These are phyloP conservation scores for Rhinella marina DNA, from an alignment of 2,797 vertebrate species.

Conservation along the genomic window DNA sequence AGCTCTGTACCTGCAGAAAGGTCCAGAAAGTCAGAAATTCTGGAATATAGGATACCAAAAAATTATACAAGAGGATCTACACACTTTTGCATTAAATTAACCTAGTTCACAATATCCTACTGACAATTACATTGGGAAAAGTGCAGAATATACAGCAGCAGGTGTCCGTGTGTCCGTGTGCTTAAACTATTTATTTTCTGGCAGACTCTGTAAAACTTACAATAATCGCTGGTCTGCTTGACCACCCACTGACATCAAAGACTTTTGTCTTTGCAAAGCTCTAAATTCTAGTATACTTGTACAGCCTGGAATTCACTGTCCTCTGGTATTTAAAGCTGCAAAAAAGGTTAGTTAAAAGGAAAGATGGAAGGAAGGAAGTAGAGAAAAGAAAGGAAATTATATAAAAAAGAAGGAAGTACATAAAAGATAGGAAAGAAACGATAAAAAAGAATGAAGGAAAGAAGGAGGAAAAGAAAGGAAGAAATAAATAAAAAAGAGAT, in stretches of 20 bases:
- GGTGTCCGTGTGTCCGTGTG: background rate
- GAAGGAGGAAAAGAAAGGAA: background rate
- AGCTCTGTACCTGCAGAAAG: background rate
- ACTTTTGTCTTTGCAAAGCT: background rate
- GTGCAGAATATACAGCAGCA: background rate
- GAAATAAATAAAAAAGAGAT: background rate
- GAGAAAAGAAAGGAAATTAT: background rate
- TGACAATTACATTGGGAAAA: background rate
- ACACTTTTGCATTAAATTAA: background rate
- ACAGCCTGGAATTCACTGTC: background rate
- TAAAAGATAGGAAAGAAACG: too few species aligned
- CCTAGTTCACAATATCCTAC: background rate
- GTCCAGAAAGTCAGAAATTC: background rate
- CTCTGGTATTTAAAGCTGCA: background rate
- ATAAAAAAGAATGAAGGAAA: too few species aligned
- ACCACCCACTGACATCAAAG: conserved; percentile 13
- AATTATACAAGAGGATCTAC: background rate
- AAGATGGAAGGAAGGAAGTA: background rate
- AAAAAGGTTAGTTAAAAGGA: background rate
- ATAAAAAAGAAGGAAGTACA: background rate
- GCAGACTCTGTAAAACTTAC: background rate
- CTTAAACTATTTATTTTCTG: conserved; percentile 13
- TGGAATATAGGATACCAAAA: background rate
- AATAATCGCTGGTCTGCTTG: background rate
- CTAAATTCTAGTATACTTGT: background rate